Conservation (phyloP, 2,113 vertebrate genomes). For the Emydocephalus ijimae region DNA sequence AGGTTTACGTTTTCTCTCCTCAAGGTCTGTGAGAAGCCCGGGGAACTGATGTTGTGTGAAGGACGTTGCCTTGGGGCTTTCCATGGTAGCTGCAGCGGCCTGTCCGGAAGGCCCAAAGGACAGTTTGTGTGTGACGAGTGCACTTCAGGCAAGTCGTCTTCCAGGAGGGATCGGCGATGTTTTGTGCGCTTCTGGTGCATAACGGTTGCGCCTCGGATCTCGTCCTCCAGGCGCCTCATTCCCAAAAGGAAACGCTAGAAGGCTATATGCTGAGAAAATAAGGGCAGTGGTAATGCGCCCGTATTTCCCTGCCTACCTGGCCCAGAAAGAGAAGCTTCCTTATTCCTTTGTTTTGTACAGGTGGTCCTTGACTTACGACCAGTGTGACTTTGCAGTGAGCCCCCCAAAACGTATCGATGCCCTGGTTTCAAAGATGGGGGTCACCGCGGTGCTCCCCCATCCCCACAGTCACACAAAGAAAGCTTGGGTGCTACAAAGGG, state of each 20-base stretch:
- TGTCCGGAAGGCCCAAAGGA: conserved; percentile 73
- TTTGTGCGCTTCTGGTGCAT: background rate
- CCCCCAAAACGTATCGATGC: too few species aligned
- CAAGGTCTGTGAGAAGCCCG: conserved; percentile 88
- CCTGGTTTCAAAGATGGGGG: too few species aligned
- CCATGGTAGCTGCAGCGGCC: conserved; percentile 85
- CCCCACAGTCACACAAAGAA: too few species aligned
- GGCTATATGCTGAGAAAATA: too few species aligned
- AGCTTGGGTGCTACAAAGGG: too few species aligned
- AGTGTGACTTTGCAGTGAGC: too few species aligned
- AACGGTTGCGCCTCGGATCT: background rate
- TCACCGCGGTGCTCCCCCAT: too few species aligned
- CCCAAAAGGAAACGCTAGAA: background rate
- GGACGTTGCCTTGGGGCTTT: conserved; percentile 90
- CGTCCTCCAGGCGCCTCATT: background rate
- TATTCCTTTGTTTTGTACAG: too few species aligned
- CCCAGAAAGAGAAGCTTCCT: background rate
- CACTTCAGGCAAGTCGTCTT: conserved; percentile 78
- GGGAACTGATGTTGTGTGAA: conserved; percentile 87
- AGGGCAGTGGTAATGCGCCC: too few species aligned
- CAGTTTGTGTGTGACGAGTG: conserved; percentile 87
- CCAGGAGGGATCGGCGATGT: background rate
- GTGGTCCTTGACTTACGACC: too few species aligned
- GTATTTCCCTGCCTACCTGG: background rate
- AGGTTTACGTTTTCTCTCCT: conserved; percentile 40